A percentile compares a stretch with the other conserved stretches of the same genome.
These are phyloP conservation scores for Prunella fulvescens DNA, from an alignment of 2,113 vertebrate genomes.

Conservation along the genomic window DNA sequence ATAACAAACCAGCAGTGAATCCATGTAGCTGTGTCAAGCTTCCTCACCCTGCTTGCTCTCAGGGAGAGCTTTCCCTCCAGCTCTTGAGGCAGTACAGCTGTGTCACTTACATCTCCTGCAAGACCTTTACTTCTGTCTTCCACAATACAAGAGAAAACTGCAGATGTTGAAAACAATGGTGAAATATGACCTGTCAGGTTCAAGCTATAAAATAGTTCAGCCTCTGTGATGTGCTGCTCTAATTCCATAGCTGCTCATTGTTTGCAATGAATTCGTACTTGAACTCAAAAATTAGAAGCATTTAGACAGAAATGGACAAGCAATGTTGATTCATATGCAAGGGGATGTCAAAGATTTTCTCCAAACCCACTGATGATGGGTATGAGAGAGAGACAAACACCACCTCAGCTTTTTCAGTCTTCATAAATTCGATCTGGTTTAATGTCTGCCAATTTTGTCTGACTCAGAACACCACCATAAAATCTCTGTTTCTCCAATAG, in stretches of 20 bases:
- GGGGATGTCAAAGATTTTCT: neutral
- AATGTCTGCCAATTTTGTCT: neutral
- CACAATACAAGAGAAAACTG: neutral
- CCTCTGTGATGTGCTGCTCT: neutral
- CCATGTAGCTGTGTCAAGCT: neutral
- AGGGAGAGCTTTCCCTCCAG: neutral
- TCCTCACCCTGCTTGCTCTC: fast-evolving
- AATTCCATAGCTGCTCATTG: neutral
- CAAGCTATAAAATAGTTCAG: neutral
- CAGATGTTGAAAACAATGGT: neutral
- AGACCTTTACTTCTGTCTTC: neutral
- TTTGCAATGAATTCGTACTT: neutral
- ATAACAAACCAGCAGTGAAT: neutral
- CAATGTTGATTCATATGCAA: neutral
- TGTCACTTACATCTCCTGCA: constrained; percentile 18
- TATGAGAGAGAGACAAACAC: neutral
- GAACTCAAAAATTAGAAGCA: neutral
- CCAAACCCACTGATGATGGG: neutral
- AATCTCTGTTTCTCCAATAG: neutral
- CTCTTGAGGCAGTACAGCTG: neutral
- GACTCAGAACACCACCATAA: neutral
- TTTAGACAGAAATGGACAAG: neutral
- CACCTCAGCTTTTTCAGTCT: neutral
- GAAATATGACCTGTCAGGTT: neutral
- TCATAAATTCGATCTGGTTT: neutral